Evolutionary conservation across 2,113 vertebrate genomes (phyloP), one percentile per base, ranked within the genome.

Genomic region (Podocnemis expansa): DNA sequence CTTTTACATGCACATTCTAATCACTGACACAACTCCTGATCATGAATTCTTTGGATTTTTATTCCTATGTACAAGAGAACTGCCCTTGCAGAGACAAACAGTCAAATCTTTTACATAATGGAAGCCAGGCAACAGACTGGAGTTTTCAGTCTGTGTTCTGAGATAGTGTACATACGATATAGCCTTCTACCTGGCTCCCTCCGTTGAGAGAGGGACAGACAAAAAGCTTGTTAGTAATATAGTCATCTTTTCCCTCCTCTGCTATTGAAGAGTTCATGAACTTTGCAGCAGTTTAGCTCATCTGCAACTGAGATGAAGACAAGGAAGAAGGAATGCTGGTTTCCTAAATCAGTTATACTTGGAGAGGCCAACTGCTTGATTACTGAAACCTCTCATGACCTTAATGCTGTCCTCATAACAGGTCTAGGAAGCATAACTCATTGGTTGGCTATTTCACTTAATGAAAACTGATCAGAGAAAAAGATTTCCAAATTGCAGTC

Each of bases 301-400:
- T 45, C 27, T 85, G 51, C 80, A 84, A 90, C 90, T 9, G 73
- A 94, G 17, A 22, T 80, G 91, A 85, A 94, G 87, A 88, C 92
- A 84, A 84, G 4, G 80, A 80, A 97, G 94, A 84, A 96, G 58
- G 78, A 88, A 31, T 8, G n/a, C 84, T 82, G 84, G n/a, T 96
- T 91, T 90, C 94, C 95, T 89, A 78, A 94, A 82, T 45, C 22
- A 79, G 88, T 91, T 96, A 80, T 60, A 75, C 91, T 2, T 1
- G 80, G 38, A 94, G 93, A 96, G 24, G 82, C 86, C 94, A 94
- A 96, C 80, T 63, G 54, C 63, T 82, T 97, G 95, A 97, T 97
- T 96, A 97, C 93, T 93, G 82, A 82, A 93, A 96, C 87, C 89
- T 94, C 96, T 94, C 95, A 95, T 93, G 78, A 89, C 84, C 51